A percentile compares a stretch with the other conserved stretches of the same genome.
These are phyloP conservation scores for Phalloptychus januarius DNA, from an alignment of 2,797 vertebrate genomes.

Conservation along the genomic window DNA sequence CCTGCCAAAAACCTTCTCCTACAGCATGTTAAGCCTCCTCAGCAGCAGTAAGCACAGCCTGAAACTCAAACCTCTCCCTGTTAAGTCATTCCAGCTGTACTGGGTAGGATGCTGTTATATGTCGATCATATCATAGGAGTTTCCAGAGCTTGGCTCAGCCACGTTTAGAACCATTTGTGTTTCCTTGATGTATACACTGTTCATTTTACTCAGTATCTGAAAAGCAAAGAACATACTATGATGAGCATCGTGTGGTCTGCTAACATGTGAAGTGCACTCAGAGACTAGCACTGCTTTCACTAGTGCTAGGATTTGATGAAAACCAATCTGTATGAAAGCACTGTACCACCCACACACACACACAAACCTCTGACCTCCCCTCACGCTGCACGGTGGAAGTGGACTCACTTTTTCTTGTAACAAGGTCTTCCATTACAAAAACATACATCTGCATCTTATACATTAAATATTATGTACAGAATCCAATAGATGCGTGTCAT, in stretches of 20 bases:
- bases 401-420: slow-evolving; percentile 54
- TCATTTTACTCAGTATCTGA: slow-evolving; percentile 45
- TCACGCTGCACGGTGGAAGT: slow-evolving; percentile 50
- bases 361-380: slow-evolving; percentile 60
- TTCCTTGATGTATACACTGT: background rate
- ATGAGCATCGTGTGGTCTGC: slow-evolving; percentile 55
- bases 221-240: slow-evolving; percentile 64
- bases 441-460: slow-evolving; percentile 12
- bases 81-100: background rate
- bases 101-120: background rate
- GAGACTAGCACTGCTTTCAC: slow-evolving; percentile 71
- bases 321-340: slow-evolving; percentile 76
- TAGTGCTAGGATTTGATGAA: slow-evolving; percentile 75
- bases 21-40: background rate
- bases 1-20: background rate
- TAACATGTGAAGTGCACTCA: slow-evolving; percentile 80
- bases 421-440: slow-evolving; percentile 35
- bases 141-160: background rate
- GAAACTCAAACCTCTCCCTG: background rate
- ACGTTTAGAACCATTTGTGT: background rate
- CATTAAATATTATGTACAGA: background rate
- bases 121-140: background rate
- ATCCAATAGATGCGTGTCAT: background rate
- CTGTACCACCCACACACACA: slow-evolving; percentile 66
- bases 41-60: no score